Evolutionary conservation across 2,113 vertebrate species (phyloP).

Genomic region (Ailurus styani): DNA sequence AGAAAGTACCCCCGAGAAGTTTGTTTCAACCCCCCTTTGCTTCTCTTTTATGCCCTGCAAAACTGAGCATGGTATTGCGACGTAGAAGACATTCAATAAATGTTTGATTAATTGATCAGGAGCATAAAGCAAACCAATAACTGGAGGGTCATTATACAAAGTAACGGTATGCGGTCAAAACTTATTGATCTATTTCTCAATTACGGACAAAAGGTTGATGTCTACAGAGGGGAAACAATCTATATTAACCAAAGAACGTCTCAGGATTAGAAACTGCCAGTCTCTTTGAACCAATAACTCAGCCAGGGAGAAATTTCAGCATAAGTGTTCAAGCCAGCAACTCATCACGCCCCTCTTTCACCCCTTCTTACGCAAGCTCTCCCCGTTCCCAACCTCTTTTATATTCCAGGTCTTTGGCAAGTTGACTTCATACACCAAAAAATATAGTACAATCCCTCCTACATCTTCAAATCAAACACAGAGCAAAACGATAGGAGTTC

Average conservation of each 20-base stretch:
- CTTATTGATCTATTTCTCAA: conserved; percentile 39
- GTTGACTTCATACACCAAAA: background rate
- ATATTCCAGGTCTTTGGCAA: background rate
- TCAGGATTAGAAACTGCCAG: conserved; percentile 6
- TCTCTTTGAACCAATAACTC: background rate
- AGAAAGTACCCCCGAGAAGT: background rate
- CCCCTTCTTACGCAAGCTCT: background rate
- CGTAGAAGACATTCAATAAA: background rate
- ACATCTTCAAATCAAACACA: background rate
- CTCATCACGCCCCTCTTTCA: background rate
- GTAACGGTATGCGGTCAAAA: background rate
- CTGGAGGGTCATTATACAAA: background rate
- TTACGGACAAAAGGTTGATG: conserved; percentile 18
- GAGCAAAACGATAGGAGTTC: background rate
- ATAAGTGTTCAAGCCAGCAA: background rate
- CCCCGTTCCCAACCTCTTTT: background rate
- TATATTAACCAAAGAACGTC: conserved; percentile 34
- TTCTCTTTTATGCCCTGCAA: background rate
- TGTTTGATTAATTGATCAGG: conserved; percentile 26
- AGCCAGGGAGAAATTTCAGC: background rate
- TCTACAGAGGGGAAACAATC: background rate
- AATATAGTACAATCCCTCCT: background rate
- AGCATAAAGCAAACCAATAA: conserved; percentile 52
- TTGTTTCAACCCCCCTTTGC: background rate
- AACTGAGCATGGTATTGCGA: background rate